Evolutionary conservation across 2,113 vertebrate genomes (phyloP), one percentile per base, ranked within the genome.

Genomic region (Dascyllus trimaculatus): DNA sequence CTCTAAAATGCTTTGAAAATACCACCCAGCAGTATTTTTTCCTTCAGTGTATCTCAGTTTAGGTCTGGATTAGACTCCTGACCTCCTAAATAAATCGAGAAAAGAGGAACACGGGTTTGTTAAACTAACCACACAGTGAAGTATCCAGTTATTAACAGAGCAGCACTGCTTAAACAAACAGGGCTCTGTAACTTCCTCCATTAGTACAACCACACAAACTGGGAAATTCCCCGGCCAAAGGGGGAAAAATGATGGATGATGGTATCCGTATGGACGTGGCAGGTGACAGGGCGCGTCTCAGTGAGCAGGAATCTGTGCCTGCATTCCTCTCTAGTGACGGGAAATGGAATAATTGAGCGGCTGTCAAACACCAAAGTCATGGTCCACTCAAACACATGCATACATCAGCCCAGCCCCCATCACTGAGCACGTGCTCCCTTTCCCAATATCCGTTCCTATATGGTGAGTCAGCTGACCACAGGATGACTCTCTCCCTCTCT

Each of bases 241-340:
- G 29, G 45, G 52, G 71, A 63, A 65, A 64, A 60, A 25, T 66
- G 52, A 86, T 71, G 81, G 69, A 60, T 71, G 88, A 92, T 80
- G 46, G 80, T 63, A 93, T 86, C 90, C 67, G 22, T 58, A 63
- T 84, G 85, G 75, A 56, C 80, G 80, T 32, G 81, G 83, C 85
- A 92, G 90, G 92, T 92, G 91, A 92, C 62, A 84, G 84, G 79
- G 53, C 81, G 74, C 52, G 45, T 88, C 77, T 91, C 84, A 90
- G 62, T 60, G 46, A 76, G 66, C 63, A 80, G 85, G 87, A 93
- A 90, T 90, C 64, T 76, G 61, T 57, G 32, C 13, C 82, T 25
- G 54, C 76, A 90, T 92, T 91, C 90, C 83, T 81, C 48, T 58
- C 15, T 4, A 48, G 52, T 91, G 85, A 92, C 81, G 6, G 89